Evolutionary conservation across 2,113 vertebrate species (phyloP).

Genomic region (Gavialis gangeticus): DNA sequence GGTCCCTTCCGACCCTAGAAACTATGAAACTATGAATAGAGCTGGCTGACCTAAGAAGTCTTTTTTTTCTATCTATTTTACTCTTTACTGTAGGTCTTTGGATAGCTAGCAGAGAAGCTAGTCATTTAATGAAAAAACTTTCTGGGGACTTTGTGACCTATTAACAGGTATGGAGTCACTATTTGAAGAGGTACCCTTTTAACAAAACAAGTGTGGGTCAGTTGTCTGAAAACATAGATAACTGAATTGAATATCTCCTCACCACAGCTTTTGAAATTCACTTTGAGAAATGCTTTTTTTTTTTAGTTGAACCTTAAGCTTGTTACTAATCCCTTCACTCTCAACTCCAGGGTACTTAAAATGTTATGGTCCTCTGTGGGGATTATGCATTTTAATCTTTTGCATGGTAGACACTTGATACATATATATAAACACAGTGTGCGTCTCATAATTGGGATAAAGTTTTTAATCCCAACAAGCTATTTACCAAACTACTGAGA

Average conservation of each 20-base stretch:
- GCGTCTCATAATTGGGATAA: not conserved
- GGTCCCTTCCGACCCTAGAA: too few species aligned
- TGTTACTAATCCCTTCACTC: not conserved
- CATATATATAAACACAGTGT: not conserved
- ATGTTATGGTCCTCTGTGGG: not conserved
- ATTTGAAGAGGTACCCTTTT: not conserved
- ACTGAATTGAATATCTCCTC: not conserved
- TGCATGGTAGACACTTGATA: not conserved
- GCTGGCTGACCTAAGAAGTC: not conserved
- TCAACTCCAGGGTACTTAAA: not conserved
- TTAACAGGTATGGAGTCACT: not conserved
- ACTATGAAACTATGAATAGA: too few species aligned
- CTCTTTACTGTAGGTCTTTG: not conserved
- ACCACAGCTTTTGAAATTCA: not conserved
- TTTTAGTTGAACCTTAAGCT: not conserved
- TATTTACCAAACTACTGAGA: conserved; percentile 16
- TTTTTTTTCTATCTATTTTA: not conserved
- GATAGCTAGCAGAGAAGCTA: not conserved
- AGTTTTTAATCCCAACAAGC: not conserved
- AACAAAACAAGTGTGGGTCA: not conserved
- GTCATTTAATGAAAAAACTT: not conserved
- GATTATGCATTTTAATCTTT: conserved; percentile 6
- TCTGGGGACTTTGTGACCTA: not conserved
- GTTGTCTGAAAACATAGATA: not conserved
- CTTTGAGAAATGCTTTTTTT: not conserved